Conservation (phyloP, 2,888 invertebrate species). For the Caradrina clavipalpis region DNA sequence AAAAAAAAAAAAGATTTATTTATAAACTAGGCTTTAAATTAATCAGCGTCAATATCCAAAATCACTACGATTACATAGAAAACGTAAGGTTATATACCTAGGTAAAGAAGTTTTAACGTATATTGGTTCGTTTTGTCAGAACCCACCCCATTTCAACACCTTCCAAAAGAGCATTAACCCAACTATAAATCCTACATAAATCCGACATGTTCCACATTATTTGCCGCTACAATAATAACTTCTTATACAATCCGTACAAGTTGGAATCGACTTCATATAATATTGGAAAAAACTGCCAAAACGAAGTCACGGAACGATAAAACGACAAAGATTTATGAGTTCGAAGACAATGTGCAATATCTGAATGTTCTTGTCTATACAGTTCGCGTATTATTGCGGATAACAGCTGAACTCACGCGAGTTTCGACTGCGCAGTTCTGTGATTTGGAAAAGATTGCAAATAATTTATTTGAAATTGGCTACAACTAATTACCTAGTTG, state of each 20-base stretch:
- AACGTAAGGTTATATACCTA: too few species aligned
- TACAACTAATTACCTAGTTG: not conserved
- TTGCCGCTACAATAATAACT: constrained; percentile 45
- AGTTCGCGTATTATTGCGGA: constrained; percentile 52
- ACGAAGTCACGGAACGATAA: constrained; percentile 62
- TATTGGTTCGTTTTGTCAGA: too few species aligned
- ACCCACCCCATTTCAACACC: not conserved
- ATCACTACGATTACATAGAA: too few species aligned
- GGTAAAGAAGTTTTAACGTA: too few species aligned
- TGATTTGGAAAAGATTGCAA: constrained; percentile 19
- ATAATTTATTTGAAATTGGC: not conserved
- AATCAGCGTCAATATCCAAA: too few species aligned
- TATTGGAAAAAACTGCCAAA: constrained; percentile 65
- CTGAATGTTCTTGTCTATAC: constrained; percentile 47
- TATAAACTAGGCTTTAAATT: too few species aligned
- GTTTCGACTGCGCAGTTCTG: constrained; percentile 1
- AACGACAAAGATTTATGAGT: constrained; percentile 62
- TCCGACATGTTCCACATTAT: constrained; percentile 24
- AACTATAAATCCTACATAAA: constrained; percentile 1
- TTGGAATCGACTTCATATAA: constrained; percentile 61
- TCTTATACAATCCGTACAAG: constrained; percentile 44
- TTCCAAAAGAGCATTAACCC: not conserved
- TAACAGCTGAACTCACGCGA: constrained; percentile 51
- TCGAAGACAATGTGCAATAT: constrained; percentile 63
- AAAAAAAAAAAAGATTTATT: too few species aligned